Base-by-base conservation (phyloP, 2,113 vertebrate genomes). In the Vulpes vulpes region DNA sequence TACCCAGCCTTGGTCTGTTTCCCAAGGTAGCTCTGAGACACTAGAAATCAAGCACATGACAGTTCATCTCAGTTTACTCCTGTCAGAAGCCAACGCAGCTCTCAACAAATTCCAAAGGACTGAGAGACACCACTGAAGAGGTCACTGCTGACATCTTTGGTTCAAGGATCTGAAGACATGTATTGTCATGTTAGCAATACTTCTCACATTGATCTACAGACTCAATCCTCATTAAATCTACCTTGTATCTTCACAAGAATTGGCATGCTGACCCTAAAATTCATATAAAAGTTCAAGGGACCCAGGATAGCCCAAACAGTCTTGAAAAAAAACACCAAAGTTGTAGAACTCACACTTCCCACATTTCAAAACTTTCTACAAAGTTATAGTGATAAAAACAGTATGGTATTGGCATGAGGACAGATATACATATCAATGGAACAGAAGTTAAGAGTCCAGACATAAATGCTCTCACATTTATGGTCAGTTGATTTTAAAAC, bases 331-430 rank as follows among this genome's bases (percentile, higher is more conserved):
- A 92, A 71, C 10, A 73, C 19, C 4, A 60, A 93, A 57, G 5
- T n/a, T 94, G 20, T n/a, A 83, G 27, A 49, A 82, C 11, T 83
- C 59, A 91, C 2, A 49, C 11, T 71, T 82, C 27, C 25, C 22
- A 30, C 53, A 64, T 88, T 96, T 90, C 60, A 55, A 95, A 92
- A 94, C 8, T 69, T 96, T 80, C 43, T 95, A 51, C 19, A 79
- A 57, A 92, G 55, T 32, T 95, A 67, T 1, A 69, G 2, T 62
- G 60, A 71, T 87, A 62, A 83, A 92, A 89, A 88, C 8, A 88
- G 14, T 64, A 59, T 67, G 35, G 4, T 93, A 25, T 38, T 62
- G 25, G 15, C 32, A 53, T 9, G 76, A 49, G 35, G 11, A 71
- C 4, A 43, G 38, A 43, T 43, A 43, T 35, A 80, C 1, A 17